These are phyloP conservation scores for Serrognathus titanus DNA, from an alignment of 2,888 invertebrate species.

Conservation along the genomic window DNA sequence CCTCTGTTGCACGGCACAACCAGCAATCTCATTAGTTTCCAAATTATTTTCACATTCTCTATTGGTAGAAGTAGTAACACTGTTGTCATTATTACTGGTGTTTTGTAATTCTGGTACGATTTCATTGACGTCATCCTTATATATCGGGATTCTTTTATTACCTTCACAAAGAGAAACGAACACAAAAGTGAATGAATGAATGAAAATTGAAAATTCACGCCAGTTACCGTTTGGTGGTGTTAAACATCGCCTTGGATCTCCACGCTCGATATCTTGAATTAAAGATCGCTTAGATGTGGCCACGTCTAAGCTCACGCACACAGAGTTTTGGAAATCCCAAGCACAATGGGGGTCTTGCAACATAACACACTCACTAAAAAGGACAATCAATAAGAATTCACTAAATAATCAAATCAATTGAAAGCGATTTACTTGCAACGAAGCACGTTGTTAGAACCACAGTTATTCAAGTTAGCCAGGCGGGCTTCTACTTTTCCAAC, in stretches of 20 bases:
- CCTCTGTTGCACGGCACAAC: slow-evolving; percentile 49
- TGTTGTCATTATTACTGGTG: slow-evolving; percentile 22
- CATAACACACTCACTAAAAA: slow-evolving; percentile 73
- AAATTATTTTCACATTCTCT: slow-evolving; percentile 40
- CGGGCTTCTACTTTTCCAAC: slow-evolving; percentile 84
- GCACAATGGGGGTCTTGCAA: slow-evolving; percentile 97
- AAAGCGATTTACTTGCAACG: slow-evolving; percentile 58
- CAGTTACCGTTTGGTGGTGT: slow-evolving; percentile 36
- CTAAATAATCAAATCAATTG: neutral
- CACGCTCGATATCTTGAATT: slow-evolving; percentile 70
- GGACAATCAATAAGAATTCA: slow-evolving; percentile 5
- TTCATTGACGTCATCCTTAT: slow-evolving; percentile 10
- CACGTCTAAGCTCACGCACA: slow-evolving; percentile 56
- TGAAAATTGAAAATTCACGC: neutral
- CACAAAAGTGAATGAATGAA: neutral
- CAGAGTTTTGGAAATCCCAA: slow-evolving; percentile 71
- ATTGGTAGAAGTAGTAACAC: slow-evolving; percentile 16
- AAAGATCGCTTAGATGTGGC: slow-evolving; percentile 45
- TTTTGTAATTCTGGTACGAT: slow-evolving; percentile 5
- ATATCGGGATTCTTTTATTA: slow-evolving; percentile 1
- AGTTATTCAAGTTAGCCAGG: slow-evolving; percentile 82
- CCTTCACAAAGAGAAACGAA: neutral
- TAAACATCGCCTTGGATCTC: slow-evolving; percentile 60
- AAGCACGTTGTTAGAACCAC: slow-evolving; percentile 47
- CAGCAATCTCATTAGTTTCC: slow-evolving; percentile 31